These are phyloP conservation scores for Monomorium pharaonis DNA, from an alignment of 1,140 invertebrate species.

Conservation along the genomic window DNA sequence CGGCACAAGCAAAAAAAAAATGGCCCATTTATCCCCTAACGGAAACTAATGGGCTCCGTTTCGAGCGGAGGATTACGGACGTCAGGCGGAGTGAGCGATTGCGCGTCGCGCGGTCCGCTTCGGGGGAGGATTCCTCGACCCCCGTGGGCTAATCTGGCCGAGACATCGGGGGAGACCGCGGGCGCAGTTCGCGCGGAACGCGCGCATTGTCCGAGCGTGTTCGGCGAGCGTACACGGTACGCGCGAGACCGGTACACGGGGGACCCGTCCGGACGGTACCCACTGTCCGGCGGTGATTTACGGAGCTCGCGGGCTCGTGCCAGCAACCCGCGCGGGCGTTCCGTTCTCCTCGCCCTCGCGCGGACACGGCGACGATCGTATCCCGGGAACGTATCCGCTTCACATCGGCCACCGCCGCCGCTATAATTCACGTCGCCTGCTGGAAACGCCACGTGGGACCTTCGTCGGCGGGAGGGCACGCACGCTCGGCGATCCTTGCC, in stretches of 20 bases:
- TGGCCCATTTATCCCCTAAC: not conserved
- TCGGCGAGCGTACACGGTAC: not conserved
- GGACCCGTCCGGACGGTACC: not conserved
- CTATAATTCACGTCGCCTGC: slow-evolving; percentile 31
- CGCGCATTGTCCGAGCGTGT: slow-evolving; percentile 28
- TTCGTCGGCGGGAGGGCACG: slow-evolving; percentile 15
- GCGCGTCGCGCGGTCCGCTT: not conserved
- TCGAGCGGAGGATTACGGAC: not conserved
- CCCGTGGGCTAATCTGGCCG: not conserved
- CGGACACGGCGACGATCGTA: slow-evolving; percentile 16
- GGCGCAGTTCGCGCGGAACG: not conserved
- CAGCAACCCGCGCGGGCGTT: not conserved
- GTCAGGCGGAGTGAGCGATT: slow-evolving; percentile 28
- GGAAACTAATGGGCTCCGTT: slow-evolving; percentile 17
- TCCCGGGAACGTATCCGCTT: slow-evolving; percentile 12
- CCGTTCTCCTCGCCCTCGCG: slow-evolving; percentile 15
- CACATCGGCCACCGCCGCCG: not conserved
- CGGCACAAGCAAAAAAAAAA: no score
- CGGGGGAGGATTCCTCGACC: not conserved
- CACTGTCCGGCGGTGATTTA: slow-evolving; percentile 31
- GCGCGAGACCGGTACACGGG: slow-evolving; percentile 20
- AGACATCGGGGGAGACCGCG: slow-evolving; percentile 14
- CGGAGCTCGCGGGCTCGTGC: slow-evolving; percentile 26
- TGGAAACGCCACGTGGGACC: not conserved
- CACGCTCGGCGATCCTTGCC: not conserved